Percentiles rank a stretch among this genome's conserved stretches.
These are phyloP conservation scores for Neoarius graeffei DNA, from an alignment of 2,113 vertebrate genomes.

Conservation along the genomic window DNA sequence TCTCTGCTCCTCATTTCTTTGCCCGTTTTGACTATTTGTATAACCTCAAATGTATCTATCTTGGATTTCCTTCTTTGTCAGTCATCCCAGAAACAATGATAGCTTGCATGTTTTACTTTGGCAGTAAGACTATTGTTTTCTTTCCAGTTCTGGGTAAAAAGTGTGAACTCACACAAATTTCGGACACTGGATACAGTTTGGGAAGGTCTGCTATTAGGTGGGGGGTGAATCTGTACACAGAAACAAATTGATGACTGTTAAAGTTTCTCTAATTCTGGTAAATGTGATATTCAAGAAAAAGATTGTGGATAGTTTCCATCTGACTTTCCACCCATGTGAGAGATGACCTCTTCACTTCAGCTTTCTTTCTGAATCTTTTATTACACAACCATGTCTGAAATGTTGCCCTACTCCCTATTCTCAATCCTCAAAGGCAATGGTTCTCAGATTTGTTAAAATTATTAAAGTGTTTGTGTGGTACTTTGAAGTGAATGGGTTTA, in stretches of 20 bases:
- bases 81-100: slow-evolving; percentile 37
- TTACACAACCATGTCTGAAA: background rate
- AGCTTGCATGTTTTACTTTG: slow-evolving; percentile 30
- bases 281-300: slow-evolving; percentile 12
- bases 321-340: background rate
- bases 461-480: background rate
- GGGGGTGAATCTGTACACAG: slow-evolving; percentile 12
- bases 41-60: slow-evolving; percentile 27
- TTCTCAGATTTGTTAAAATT: background rate
- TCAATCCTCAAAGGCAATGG: background rate
- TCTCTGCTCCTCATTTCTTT: slow-evolving; percentile 22
- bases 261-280: background rate
- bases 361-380: background rate
- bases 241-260: slow-evolving; percentile 14
- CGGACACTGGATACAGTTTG: background rate
- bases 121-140: background rate
- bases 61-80: slow-evolving; percentile 39
- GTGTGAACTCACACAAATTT: slow-evolving; percentile 2
- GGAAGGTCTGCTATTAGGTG: background rate
- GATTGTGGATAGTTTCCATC: background rate
- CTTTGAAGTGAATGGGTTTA: background rate
- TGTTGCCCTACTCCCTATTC: background rate
- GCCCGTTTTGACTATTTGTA: slow-evolving; percentile 38
- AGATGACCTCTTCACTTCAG: background rate
- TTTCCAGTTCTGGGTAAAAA: slow-evolving; percentile 10